phyloP scores from a whole-genome alignment of 2,888 invertebrate species.

The Cerastis leucographa region DNA sequence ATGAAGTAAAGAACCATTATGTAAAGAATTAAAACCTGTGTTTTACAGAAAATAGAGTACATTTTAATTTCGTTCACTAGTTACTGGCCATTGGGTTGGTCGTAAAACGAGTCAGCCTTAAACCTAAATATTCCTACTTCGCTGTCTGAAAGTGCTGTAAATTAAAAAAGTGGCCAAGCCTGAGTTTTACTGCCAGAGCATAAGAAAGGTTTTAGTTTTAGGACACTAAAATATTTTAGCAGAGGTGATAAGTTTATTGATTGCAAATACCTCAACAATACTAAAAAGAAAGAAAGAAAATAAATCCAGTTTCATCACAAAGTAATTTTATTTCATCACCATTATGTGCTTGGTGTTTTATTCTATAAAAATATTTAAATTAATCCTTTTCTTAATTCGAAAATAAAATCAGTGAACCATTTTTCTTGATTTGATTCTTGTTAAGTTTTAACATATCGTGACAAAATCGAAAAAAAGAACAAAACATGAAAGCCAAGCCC shows the following conservation, averaged over 20 bases:
- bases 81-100: slow-evolving; percentile 15
- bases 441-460: not conserved
- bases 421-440: not conserved
- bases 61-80: slow-evolving; percentile 39
- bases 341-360: not conserved
- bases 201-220: slow-evolving; percentile 1
- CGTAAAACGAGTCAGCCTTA: slow-evolving; percentile 29
- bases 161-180: slow-evolving; percentile 17
- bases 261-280: not conserved
- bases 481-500: not conserved
- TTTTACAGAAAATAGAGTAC: slow-evolving; percentile 3
- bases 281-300: not conserved
- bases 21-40: not conserved
- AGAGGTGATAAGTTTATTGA: not conserved
- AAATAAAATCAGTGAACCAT: not conserved
- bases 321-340: not conserved
- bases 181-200: not conserved
- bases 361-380: not conserved
- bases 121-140: slow-evolving; percentile 27
- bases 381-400: not conserved
- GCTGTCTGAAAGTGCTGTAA: slow-evolving; percentile 25
- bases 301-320: not conserved
- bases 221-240: not conserved
- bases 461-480: not conserved
- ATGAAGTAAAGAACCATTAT: not conserved